A percentile compares a stretch with the other conserved stretches of the same genome.
Evolutionary conservation across 2,797 vertebrate species (phyloP).

Genomic region (Cyclura pinguis): DNA sequence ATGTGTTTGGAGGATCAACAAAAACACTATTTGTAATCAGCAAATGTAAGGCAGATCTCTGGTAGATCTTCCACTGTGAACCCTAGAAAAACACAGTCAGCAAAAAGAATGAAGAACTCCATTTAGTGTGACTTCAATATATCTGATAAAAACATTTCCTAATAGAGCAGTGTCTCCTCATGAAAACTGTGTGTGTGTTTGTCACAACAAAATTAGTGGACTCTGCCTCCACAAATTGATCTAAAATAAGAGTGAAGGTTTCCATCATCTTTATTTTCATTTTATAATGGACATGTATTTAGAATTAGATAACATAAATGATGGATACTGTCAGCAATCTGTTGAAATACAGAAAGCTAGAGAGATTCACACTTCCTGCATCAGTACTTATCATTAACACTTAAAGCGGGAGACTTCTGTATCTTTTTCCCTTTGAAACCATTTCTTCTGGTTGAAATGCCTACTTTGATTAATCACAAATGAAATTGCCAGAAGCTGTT

Average conservation of each 20-base stretch:
- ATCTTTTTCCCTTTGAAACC: not conserved
- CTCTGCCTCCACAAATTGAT: not conserved
- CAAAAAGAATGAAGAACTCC: constrained; percentile 21
- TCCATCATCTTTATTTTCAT: not conserved
- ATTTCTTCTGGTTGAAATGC: not conserved
- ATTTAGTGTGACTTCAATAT: not conserved
- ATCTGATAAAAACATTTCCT: not conserved
- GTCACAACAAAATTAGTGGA: not conserved
- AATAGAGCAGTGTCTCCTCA: not conserved
- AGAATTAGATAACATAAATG: not conserved
- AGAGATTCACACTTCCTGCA: not conserved
- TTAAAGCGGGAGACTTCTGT: not conserved
- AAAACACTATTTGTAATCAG: constrained; percentile 31
- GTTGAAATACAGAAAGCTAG: not conserved
- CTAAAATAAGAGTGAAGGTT: constrained; percentile 30
- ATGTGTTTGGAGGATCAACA: not conserved
- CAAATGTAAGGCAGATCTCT: not conserved
- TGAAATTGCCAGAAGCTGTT: not conserved
- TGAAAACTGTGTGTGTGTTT: not conserved
- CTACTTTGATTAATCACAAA: too few relatives aligned
- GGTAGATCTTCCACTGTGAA: not conserved
- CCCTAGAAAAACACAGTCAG: not conserved
- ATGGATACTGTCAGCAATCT: not conserved
- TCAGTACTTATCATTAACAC: not conserved
- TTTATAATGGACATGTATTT: not conserved